phyloP scores from a whole-genome alignment of 2,888 invertebrate genomes.

The Harmothoe impar region DNA sequence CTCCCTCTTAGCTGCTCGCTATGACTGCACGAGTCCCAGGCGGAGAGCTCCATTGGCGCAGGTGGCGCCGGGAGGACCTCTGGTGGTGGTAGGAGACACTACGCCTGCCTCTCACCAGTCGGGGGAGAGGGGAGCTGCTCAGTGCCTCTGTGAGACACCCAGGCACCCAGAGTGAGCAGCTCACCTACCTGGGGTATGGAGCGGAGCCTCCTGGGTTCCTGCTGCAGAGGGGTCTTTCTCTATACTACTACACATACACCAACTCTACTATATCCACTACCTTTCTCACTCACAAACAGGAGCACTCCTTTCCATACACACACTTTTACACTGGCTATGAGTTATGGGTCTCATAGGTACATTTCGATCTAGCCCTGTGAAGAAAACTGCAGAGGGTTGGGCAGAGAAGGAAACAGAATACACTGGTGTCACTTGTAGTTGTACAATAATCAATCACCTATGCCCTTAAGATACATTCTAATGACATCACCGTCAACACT shows the following conservation, averaged over 20 bases:
- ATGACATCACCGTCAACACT: background rate
- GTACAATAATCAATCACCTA: too few species aligned
- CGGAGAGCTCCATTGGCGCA: too few species aligned
- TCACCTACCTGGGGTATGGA: background rate
- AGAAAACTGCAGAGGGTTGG: too few species aligned
- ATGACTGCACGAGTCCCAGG: background rate
- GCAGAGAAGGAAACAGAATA: too few species aligned
- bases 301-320: too few species aligned
- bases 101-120: background rate
- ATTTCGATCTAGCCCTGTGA: too few species aligned
- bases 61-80: slow-evolving; percentile 29
- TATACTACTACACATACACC: slow-evolving; percentile 32
- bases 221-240: background rate
- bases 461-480: background rate
- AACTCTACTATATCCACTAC: too few species aligned
- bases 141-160: background rate
- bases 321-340: too few species aligned
- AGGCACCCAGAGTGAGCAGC: background rate
- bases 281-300: too few species aligned
- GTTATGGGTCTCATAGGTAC: too few species aligned
- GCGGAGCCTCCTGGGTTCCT: background rate
- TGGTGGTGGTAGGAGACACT: slow-evolving; percentile 3
- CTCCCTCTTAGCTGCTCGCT: background rate
- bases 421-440: too few species aligned
- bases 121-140: background rate